A percentile compares a stretch with the other conserved stretches of the same genome.
phyloP scores from a whole-genome alignment of 2,888 invertebrate genomes.

The Ecliptopera silaceata region DNA sequence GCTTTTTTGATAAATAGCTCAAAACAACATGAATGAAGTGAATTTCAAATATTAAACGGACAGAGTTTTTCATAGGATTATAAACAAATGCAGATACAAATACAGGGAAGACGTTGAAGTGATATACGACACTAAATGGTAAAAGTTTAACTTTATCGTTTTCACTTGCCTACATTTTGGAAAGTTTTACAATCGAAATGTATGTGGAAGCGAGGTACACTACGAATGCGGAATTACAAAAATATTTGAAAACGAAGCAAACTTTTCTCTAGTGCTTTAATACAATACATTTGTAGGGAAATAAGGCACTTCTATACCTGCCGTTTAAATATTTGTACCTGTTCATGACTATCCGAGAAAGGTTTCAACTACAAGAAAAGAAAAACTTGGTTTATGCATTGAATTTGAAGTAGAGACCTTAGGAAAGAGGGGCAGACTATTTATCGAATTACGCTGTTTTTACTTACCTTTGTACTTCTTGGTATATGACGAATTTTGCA shows the following conservation, averaged over 20 bases:
- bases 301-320: slow-evolving; percentile 66
- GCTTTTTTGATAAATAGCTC: slow-evolving; percentile 23
- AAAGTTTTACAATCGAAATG: slow-evolving; percentile 22
- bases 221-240: slow-evolving; percentile 37
- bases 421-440: slow-evolving; percentile 4
- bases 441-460: slow-evolving; percentile 2
- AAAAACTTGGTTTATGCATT: slow-evolving; percentile 45
- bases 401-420: slow-evolving; percentile 24
- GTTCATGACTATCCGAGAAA: slow-evolving; percentile 82
- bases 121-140: slow-evolving; percentile 20
- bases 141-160: slow-evolving; percentile 20
- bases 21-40: slow-evolving; percentile 15
- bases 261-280: slow-evolving; percentile 48
- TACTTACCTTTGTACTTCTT: slow-evolving; percentile 31
- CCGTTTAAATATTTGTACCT: slow-evolving; percentile 68
- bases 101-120: slow-evolving; percentile 12
- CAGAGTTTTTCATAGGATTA: slow-evolving; percentile 8
- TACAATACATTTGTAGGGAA: slow-evolving; percentile 53
- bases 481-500: slow-evolving; percentile 1
- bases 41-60: neutral
- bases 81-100: slow-evolving; percentile 3
- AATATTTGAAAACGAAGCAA: slow-evolving; percentile 44
- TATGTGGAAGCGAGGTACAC: slow-evolving; percentile 51
- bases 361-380: slow-evolving; percentile 81
- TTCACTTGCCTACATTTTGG: slow-evolving; percentile 19